Percentiles rank a stretch among this genome's conserved stretches.
Conservation (phyloP, 2,113 vertebrate genomes). For the Neoarius graeffei region DNA sequence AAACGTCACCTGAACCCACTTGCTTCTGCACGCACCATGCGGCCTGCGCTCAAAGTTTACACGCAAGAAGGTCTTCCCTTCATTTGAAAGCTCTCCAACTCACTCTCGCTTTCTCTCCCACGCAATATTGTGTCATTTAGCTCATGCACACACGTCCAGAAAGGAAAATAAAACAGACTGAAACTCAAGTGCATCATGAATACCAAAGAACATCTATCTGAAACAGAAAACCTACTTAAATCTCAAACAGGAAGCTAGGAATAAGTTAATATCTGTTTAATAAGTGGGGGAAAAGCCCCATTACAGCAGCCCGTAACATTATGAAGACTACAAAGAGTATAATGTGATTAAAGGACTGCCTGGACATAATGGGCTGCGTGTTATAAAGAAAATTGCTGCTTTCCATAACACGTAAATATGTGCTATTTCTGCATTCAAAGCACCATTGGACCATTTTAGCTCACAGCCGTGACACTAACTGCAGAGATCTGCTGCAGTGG, state of each 20-base stretch:
- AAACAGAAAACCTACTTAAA: background rate
- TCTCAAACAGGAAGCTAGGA: background rate
- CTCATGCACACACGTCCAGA: background rate
- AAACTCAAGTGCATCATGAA: background rate
- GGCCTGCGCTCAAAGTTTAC: slow-evolving; percentile 18
- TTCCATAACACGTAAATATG: slow-evolving; percentile 26
- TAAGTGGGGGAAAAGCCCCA: background rate
- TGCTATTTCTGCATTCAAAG: slow-evolving; percentile 28
- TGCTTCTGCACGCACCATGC: background rate
- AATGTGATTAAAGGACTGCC: slow-evolving; percentile 24
- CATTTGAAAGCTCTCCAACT: slow-evolving; percentile 18
- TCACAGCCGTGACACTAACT: slow-evolving; percentile 33
- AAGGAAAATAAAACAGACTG: background rate
- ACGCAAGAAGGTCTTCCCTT: slow-evolving; percentile 7
- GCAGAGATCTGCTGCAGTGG: slow-evolving; percentile 29
- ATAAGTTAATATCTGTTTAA: slow-evolving; percentile 3
- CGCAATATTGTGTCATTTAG: background rate
- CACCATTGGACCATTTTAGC: slow-evolving; percentile 31
- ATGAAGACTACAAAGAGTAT: background rate
- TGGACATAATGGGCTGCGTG: background rate
- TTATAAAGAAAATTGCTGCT: slow-evolving; percentile 4
- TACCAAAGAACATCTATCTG: background rate
- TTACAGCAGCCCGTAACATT: background rate
- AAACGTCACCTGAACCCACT: slow-evolving; percentile 22
- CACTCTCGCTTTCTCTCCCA: background rate